Evolutionary conservation across 2,797 vertebrate species (phyloP).

Genomic region (Protosalanx chinensis): DNA sequence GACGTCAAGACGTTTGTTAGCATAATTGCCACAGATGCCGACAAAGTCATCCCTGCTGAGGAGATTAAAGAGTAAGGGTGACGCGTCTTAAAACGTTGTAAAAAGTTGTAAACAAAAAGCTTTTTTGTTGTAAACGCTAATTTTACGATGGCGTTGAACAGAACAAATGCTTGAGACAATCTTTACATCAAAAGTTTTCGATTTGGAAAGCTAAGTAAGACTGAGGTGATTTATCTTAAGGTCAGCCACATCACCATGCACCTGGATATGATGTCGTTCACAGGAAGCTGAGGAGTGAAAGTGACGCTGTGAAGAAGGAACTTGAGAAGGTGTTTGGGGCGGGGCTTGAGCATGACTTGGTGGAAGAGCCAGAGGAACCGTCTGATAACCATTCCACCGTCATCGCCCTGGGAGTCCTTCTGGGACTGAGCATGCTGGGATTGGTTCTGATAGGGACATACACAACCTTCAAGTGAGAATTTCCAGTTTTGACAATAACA

Average conservation of each 20-base stretch:
- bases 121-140: background rate
- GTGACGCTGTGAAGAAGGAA: constrained; percentile 41
- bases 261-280: background rate
- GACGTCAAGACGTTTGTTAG: constrained; percentile 48
- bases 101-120: background rate
- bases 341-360: constrained; percentile 31
- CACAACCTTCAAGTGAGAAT: constrained; percentile 59
- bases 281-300: constrained; percentile 58
- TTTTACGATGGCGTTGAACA: background rate
- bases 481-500: background rate
- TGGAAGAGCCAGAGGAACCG: background rate
- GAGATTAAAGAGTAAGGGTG: constrained; percentile 60
- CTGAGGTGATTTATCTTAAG: too few relatives aligned
- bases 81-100: background rate
- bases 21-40: constrained; percentile 49
- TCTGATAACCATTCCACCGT: constrained; percentile 23
- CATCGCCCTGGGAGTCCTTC: constrained; percentile 58
- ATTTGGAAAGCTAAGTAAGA: too few relatives aligned
- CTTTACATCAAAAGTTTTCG: too few relatives aligned
- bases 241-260: background rate
- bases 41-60: constrained; percentile 35
- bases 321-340: constrained; percentile 61
- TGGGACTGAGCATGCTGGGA: constrained; percentile 52
- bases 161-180: background rate
- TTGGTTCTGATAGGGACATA: constrained; percentile 50